A percentile compares a stretch with the other conserved stretches of the same genome.
Evolutionary conservation across 2,888 invertebrate species (phyloP).

Genomic region (Pemphredon lugubris): DNA sequence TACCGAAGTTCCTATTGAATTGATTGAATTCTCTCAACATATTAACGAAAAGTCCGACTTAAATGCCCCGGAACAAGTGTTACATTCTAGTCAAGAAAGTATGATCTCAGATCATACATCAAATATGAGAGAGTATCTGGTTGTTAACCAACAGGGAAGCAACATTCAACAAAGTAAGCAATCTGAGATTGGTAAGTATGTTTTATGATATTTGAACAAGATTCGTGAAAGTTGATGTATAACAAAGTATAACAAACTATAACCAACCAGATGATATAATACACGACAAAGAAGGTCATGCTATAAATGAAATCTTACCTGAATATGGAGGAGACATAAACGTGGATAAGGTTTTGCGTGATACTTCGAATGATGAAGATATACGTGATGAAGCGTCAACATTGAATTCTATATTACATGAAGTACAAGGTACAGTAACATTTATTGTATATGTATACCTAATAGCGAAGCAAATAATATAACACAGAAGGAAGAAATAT

Average conservation of each 20-base stretch:
- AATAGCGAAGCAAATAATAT: not conserved
- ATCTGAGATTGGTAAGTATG: conserved; percentile 55
- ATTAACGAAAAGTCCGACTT: not conserved
- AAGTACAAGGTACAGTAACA: conserved; percentile 31
- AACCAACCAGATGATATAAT: too few species aligned
- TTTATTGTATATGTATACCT: too few species aligned
- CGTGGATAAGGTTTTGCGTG: conserved; percentile 31
- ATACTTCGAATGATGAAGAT: conserved; percentile 9
- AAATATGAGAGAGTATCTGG: conserved; percentile 70
- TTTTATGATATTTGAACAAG: not conserved
- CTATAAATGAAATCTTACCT: conserved; percentile 32
- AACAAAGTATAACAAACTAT: too few species aligned
- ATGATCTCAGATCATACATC: conserved; percentile 57
- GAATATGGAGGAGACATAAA: conserved; percentile 42
- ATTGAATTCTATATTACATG: not conserved
- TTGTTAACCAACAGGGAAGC: too few species aligned
- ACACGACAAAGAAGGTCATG: conserved; percentile 4
- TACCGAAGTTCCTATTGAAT: conserved; percentile 27
- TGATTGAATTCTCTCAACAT: not conserved
- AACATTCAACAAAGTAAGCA: conserved; percentile 66
- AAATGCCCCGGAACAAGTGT: not conserved
- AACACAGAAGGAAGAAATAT: too few species aligned
- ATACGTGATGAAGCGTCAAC: conserved; percentile 6
- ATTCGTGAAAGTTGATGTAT: not conserved
- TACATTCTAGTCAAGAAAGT: conserved; percentile 64